phyloP scores from a whole-genome alignment of 2,888 invertebrate genomes.

The Lepidocyrtoides sp. region DNA sequence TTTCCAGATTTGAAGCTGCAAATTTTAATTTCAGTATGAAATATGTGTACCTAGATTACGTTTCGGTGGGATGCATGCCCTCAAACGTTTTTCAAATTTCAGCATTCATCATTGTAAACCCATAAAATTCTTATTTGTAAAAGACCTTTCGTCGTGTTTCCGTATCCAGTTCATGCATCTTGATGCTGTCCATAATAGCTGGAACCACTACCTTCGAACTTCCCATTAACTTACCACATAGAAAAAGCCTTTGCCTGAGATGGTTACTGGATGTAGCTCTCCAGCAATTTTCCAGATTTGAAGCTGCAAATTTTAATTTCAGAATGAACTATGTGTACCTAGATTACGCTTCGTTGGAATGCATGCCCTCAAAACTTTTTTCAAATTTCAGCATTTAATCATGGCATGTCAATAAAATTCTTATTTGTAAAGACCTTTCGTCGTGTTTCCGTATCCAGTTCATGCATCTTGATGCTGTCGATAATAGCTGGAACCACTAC shows the following conservation, averaged over 20 bases:
- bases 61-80: too few species aligned
- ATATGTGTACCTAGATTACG: too few species aligned
- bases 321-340: too few species aligned
- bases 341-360: too few species aligned
- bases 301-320: background rate
- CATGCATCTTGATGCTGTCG: background rate
- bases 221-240: constrained; percentile 52
- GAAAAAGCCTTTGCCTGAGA: constrained; percentile 54
- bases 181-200: constrained; percentile 27
- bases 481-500: constrained; percentile 37
- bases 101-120: background rate
- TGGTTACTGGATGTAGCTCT: constrained; percentile 2
- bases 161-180: constrained; percentile 27
- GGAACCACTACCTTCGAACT: constrained; percentile 48
- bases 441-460: constrained; percentile 22
- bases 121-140: background rate
- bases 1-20: constrained; percentile 47
- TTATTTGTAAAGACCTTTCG: constrained; percentile 7
- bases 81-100: too few species aligned
- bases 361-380: too few species aligned
- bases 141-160: constrained; percentile 26
- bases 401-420: background rate
- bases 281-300: constrained; percentile 47
- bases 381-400: background rate
- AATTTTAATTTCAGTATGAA: background rate